phyloP scores from a whole-genome alignment of 1,140 invertebrate genomes.

The Drosophila virilis region DNA sequence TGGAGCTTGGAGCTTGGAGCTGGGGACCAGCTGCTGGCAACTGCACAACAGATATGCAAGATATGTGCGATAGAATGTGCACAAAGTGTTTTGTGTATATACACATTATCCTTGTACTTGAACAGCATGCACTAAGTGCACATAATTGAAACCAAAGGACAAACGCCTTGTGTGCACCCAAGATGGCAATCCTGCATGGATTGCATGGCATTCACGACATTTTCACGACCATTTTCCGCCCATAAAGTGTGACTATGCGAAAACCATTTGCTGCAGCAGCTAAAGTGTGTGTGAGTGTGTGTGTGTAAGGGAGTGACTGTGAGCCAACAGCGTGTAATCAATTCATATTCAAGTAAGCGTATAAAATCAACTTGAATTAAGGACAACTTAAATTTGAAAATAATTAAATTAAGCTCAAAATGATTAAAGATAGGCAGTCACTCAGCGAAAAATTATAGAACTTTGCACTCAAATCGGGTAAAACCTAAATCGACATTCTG shows the following conservation, averaged over 20 bases:
- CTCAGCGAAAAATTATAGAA: no score
- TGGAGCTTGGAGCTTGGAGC: background rate
- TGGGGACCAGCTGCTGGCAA: conserved; percentile 2
- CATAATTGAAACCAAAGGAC: conserved; percentile 71
- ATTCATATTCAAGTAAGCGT: background rate
- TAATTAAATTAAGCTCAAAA: no score
- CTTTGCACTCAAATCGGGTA: no score
- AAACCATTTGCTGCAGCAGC: no score
- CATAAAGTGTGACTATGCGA: conserved; percentile 6
- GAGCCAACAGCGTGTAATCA: background rate
- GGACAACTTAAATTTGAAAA: no score
- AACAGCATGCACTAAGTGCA: conserved; percentile 74
- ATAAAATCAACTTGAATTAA: no score
- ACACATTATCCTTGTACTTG: conserved; percentile 77
- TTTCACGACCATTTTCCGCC: conserved; percentile 45
- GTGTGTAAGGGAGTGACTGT: no score
- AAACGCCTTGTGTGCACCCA: conserved; percentile 25
- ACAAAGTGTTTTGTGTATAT: conserved; percentile 34
- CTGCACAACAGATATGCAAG: conserved; percentile 15
- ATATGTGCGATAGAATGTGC: conserved; percentile 2
- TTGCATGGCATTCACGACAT: conserved; percentile 42
- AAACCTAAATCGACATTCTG: no score
- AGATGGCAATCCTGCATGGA: conserved; percentile 42
- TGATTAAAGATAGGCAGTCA: no score
- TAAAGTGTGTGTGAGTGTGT: background rate